phyloP scores from a whole-genome alignment of 2,888 invertebrate genomes.

The Timandra comae region DNA sequence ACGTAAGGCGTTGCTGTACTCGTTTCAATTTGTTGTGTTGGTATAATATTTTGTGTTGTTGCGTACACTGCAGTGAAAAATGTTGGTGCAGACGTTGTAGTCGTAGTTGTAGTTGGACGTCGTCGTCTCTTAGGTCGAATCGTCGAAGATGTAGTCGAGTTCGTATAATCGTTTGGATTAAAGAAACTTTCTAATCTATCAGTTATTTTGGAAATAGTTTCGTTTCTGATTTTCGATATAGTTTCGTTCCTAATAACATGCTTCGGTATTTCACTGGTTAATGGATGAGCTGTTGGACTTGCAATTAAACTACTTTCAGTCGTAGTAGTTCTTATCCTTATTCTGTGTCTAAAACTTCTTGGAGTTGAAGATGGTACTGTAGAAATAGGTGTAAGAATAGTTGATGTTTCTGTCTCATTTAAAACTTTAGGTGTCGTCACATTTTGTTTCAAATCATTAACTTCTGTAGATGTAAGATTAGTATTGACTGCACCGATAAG shows the following conservation, averaged over 20 bases:
- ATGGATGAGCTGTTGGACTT: conserved; percentile 46
- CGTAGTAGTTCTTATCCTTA: conserved; percentile 62
- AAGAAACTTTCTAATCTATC: conserved; percentile 47
- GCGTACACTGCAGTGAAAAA: background rate
- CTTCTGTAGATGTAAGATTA: conserved; percentile 33
- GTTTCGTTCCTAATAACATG: too few species aligned
- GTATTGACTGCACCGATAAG: conserved; percentile 39
- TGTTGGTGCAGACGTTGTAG: conserved; percentile 33
- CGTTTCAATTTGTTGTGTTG: conserved; percentile 25
- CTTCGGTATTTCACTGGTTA: conserved; percentile 42
- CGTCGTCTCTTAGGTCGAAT: conserved; percentile 53
- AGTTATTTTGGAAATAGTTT: conserved; percentile 40
- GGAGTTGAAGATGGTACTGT: conserved; percentile 22
- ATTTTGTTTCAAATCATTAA: too few species aligned
- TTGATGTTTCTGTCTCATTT: conserved; percentile 17
- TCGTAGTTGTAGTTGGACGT: conserved; percentile 65
- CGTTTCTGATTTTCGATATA: conserved; percentile 23
- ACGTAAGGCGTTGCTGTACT: conserved; percentile 42
- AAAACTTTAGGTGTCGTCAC: too few species aligned
- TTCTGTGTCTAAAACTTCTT: conserved; percentile 48
- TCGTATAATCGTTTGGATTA: conserved; percentile 41
- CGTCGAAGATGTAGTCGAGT: conserved; percentile 27
- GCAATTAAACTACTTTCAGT: conserved; percentile 44
- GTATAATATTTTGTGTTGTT: conserved; percentile 15
- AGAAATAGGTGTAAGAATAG: conserved; percentile 25